Conservation (phyloP, 2,888 invertebrate species). For the Clanis bilineata region DNA sequence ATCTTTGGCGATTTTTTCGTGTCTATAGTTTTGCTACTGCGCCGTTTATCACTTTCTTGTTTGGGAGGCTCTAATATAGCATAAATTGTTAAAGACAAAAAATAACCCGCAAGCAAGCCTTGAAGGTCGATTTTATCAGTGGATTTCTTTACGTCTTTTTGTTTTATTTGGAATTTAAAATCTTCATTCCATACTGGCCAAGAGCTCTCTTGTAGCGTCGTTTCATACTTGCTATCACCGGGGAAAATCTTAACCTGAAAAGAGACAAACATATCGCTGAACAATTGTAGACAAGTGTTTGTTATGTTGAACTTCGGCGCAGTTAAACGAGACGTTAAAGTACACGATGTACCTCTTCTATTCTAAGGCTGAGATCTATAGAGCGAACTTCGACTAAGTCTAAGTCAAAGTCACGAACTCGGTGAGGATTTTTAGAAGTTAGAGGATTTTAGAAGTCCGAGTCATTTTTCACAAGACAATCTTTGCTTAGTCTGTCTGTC, state of each 20-base stretch:
- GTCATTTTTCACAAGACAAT: too few species aligned
- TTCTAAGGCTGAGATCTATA: too few species aligned
- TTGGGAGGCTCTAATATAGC: slow-evolving; percentile 84
- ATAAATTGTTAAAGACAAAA: slow-evolving; percentile 86
- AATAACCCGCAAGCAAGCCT: slow-evolving; percentile 84
- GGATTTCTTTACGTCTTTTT: slow-evolving; percentile 75
- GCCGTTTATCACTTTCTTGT: slow-evolving; percentile 61
- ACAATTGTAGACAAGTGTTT: background rate
- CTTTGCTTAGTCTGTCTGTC: too few species aligned
- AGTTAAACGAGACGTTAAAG: too few species aligned
- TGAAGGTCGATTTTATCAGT: slow-evolving; percentile 77
- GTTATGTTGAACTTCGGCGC: too few species aligned
- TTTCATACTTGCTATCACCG: slow-evolving; percentile 88
- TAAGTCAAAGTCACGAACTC: too few species aligned
- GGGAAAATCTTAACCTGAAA: slow-evolving; percentile 90
- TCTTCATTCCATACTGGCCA: slow-evolving; percentile 92
- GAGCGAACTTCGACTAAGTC: too few species aligned
- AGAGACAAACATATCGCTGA: slow-evolving; percentile 4
- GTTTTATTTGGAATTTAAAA: slow-evolving; percentile 85
- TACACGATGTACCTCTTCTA: too few species aligned
- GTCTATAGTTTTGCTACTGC: slow-evolving; percentile 58
- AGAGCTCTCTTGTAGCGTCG: slow-evolving; percentile 87
- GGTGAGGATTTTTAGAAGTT: too few species aligned
- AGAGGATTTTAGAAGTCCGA: too few species aligned
- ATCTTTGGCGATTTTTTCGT: slow-evolving; percentile 60